These are phyloP conservation scores for Isoperla grammatica DNA, from an alignment of 2,888 invertebrate genomes.

Conservation along the genomic window DNA sequence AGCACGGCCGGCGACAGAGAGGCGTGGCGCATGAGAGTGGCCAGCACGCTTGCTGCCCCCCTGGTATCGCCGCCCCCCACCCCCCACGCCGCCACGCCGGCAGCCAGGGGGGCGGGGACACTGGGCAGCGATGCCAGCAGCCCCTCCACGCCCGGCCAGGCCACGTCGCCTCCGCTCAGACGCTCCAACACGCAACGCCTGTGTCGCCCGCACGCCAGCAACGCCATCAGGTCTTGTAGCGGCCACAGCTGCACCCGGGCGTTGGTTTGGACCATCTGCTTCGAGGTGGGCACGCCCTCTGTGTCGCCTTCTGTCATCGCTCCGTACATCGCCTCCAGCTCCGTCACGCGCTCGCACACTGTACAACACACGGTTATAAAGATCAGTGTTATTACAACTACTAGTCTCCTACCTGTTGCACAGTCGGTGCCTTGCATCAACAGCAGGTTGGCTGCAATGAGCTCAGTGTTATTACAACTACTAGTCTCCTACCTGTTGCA, in stretches of 20 bases:
- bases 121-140: background rate
- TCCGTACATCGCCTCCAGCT: background rate
- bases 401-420: no score
- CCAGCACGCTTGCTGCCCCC: background rate
- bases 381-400: no score
- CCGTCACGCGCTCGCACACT: background rate
- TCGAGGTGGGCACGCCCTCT: conserved; percentile 6
- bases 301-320: background rate
- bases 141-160: conserved; percentile 32
- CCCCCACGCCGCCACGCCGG: background rate
- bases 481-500: no score
- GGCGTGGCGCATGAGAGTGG: background rate
- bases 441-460: no score
- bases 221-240: conserved; percentile 46
- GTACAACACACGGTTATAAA: background rate
- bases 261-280: conserved; percentile 35
- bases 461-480: no score
- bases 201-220: background rate
- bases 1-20: background rate
- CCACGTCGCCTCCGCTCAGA: background rate
- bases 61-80: background rate
- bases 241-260: conserved; percentile 50
- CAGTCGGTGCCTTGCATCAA: no score
- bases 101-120: background rate
- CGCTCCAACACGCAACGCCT: background rate